Conservation (phyloP, 2,113 vertebrate species). For the Hirundichthys speculiger region DNA sequence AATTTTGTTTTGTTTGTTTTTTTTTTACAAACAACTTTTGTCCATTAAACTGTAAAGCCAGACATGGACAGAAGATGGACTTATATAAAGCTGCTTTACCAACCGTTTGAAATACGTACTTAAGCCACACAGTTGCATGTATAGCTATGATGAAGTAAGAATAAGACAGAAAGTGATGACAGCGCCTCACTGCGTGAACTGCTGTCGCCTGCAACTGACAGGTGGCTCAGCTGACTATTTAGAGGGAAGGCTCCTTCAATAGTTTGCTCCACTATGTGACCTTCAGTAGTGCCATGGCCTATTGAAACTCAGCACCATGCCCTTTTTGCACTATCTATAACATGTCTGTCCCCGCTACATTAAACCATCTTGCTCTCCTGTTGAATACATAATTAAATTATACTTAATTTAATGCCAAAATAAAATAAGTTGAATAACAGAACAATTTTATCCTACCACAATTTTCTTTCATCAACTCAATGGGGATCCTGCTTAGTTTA, state of each 20-base stretch:
- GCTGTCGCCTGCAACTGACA: constrained; percentile 54
- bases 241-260: constrained; percentile 72
- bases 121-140: background rate
- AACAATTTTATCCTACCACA: too few species aligned
- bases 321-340: constrained; percentile 25
- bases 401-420: too few species aligned
- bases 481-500: too few species aligned
- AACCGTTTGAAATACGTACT: too few species aligned
- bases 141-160: constrained; percentile 2
- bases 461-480: too few species aligned
- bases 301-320: constrained; percentile 61
- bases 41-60: background rate
- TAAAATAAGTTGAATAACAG: too few species aligned
- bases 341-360: background rate
- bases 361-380: background rate
- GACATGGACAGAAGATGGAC: background rate
- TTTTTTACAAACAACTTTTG: background rate
- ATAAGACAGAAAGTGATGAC: constrained; percentile 42
- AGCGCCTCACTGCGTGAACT: constrained; percentile 9
- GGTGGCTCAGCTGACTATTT: constrained; percentile 72
- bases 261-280: constrained; percentile 68
- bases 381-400: background rate
- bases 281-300: constrained; percentile 62
- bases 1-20: too few species aligned
- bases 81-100: too few species aligned